Conservation (phyloP, 2,797 vertebrate species). For the Helicolenus hilgendorfi region DNA sequence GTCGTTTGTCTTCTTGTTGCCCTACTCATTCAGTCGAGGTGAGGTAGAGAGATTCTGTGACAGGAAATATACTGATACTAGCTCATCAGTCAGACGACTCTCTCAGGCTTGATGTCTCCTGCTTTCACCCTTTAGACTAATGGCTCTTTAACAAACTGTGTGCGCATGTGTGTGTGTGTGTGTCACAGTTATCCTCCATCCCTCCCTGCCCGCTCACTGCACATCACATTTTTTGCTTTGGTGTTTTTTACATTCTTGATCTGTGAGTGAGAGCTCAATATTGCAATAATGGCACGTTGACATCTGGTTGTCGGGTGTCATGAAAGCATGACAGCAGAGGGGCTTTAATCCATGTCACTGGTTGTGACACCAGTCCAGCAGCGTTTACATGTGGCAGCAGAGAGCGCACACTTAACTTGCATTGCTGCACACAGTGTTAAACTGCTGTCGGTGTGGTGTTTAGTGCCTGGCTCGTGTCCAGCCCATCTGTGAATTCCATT, state of each 20-base stretch:
- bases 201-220: background rate
- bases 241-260: background rate
- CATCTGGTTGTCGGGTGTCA: conserved; percentile 2
- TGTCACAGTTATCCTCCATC: background rate
- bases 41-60: background rate
- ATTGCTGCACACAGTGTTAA: background rate
- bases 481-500: background rate
- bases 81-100: conserved; percentile 30
- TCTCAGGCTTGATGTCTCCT: conserved; percentile 17
- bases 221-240: background rate
- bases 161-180: background rate
- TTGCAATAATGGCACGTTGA: conserved; percentile 3
- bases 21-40: background rate
- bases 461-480: background rate
- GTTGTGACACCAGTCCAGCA: background rate
- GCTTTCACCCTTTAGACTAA: conserved; percentile 24
- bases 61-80: conserved; percentile 21
- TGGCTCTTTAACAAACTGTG: conserved; percentile 35
- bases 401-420: background rate
- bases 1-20: conserved; percentile 1
- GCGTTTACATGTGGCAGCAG: background rate
- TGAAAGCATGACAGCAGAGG: background rate
- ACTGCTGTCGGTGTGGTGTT: background rate
- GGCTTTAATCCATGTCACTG: background rate
- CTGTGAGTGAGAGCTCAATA: conserved; percentile 2